Base-by-base conservation (phyloP, 2,888 invertebrate genomes). In the Drosophila macrothrix region DNA sequence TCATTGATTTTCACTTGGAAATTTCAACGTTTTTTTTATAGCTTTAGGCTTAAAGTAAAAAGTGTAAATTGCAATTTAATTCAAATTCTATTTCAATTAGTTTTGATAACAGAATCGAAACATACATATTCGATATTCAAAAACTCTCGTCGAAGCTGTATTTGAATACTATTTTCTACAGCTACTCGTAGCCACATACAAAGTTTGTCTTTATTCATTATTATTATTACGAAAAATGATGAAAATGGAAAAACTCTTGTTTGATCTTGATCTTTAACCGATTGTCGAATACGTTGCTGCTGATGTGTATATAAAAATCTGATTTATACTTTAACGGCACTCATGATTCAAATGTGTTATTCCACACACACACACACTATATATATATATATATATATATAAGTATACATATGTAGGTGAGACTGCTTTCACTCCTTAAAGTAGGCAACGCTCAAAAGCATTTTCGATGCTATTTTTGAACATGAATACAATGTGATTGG, bases 401-500 rank as follows among this genome's bases (percentile, higher is more conserved):
- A 29, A 5, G 29, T 29, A 29, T 29, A 7, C 4, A 39, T 43
- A 14, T 43, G 6, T 7, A 14, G 22, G 14, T 14, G 14, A 7
- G 43, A 46, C 22, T 46, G 43, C 14, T 46, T 46, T 46, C 43
- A 22, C 22, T 46, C 22, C 14, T 33, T 50, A 5, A 71, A 64
- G 71, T 76, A 76, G 67, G 67, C 66, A 71, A 76, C 35, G 28
- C 4, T 25, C 19, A n/a, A 12, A 28, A 31, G 16, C 35, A 28
- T 25, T 14, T 22, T 28, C 31, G 61, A 46, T 64, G 60, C 54
- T 73, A 73, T 66, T 73, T 59, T 67, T 46, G 33, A 59, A 29
- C 35, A 76, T 76, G 67, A 55, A 62, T 52, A 58, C 63, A 64
- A 76, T 50, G n/a, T 37, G 61, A 12, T 58, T 60, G 71, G 41